Evolutionary conservation across 2,113 vertebrate species (phyloP), one percentile per base, ranked within the genome.

Genomic region (Misgurnus anguillicaudatus): DNA sequence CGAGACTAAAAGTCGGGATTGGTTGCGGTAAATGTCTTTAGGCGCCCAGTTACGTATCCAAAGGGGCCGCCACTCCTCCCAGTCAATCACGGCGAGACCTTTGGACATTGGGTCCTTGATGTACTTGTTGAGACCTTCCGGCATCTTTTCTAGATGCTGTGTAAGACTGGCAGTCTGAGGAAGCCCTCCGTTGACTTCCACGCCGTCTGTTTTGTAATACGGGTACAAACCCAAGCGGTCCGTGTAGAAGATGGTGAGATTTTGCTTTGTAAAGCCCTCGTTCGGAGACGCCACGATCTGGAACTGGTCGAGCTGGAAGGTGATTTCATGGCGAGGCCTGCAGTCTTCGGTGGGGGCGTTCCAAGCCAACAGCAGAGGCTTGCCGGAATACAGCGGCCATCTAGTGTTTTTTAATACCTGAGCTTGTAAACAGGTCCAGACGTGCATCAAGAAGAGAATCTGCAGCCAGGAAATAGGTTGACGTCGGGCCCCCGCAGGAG

Each of bases 51-150:
- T 95, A 17, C 94, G 85, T 45, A 93, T 91, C 94, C 94, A 95
- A n/a, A 92, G 85, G 0, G 94, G 94, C 5, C 94, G 89, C 94
- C 94, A 95, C 75, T 93, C 93, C 83, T 95, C 94, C 94, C 94
- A 95, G 83, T 95, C 94, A 5, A 95, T 92, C 14, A 95, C 92
- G 7, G 94, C 89, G 60, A 95, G 86, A 16, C 94, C 94, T 74
- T 90, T 92, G 9, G 91, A 90, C 2, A 24, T 42, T 1, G 65
- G 72, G 3, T 91, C 90, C 10, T 89, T 90, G 31, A 95, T 92
- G 69, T 93, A 90, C 38, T 87, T 89, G 0, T 87, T 6, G 24
- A 95, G 72, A 31, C 89, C 90, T 0, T 76, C 86, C 0, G 86
- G 88, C 88, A 94, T 92, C 83, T 91, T 91, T 6, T 88, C 83